Evolutionary conservation across 1,140 invertebrate genomes (phyloP).

Genomic region (Caerostris extrusa): DNA sequence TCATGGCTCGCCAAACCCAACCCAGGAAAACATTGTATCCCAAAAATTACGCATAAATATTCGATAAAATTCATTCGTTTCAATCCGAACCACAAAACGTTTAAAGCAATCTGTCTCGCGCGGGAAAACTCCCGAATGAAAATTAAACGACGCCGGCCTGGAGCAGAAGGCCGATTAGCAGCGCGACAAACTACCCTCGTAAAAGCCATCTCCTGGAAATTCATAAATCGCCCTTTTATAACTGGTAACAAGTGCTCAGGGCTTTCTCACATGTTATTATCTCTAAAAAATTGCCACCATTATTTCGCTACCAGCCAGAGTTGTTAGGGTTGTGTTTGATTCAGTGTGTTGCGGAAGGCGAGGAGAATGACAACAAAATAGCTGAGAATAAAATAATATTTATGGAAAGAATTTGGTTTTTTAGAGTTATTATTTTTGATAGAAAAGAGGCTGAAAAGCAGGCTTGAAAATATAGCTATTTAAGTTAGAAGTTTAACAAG

Average conservation of each 20-base stretch:
- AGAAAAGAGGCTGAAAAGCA: not conserved
- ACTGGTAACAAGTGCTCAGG: conserved; percentile 3
- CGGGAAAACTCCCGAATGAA: not conserved
- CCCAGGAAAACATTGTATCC: not conserved
- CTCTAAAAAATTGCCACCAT: conserved; percentile 30
- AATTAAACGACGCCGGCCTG: not conserved
- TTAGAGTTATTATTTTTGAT: not conserved
- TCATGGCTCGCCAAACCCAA: not conserved
- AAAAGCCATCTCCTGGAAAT: conserved; percentile 31
- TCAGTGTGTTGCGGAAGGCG: not conserved
- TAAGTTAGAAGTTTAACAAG: too few relatives aligned
- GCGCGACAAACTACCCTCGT: not conserved
- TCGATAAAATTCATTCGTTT: not conserved
- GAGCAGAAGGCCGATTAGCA: not conserved
- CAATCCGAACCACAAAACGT: conserved; percentile 16
- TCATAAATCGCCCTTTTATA: conserved; percentile 34
- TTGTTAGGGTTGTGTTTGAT: not conserved
- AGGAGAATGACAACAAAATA: not conserved
- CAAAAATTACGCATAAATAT: conserved; percentile 9
- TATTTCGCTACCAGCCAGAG: not conserved
- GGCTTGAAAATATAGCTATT: too few relatives aligned
- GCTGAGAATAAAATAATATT: not conserved
- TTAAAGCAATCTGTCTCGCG: not conserved
- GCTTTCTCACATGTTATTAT: not conserved
- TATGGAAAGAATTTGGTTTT: not conserved